These are phyloP conservation scores for Rhopilema esculentum DNA, from an alignment of 30 jellyfish, hydroid and myxozoan genomes.

Conservation along the genomic window DNA sequence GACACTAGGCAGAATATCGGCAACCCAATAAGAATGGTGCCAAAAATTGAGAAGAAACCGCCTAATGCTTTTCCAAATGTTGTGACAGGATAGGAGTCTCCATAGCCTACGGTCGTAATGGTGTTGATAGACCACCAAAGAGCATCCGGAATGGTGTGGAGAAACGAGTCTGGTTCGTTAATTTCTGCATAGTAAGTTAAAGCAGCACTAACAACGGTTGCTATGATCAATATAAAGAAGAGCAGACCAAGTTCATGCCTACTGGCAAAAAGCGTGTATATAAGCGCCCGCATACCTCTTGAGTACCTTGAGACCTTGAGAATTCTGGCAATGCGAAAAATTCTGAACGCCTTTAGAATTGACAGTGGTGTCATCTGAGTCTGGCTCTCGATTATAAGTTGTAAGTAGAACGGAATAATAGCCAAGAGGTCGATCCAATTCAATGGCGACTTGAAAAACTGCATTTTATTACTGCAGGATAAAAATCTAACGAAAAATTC, in stretches of 20 bases:
- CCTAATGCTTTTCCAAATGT: slow-evolving; percentile 76
- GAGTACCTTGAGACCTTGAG: slow-evolving; percentile 77
- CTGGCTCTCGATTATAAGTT: slow-evolving; percentile 49
- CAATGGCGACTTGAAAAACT: slow-evolving; percentile 53
- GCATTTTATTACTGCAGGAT: slow-evolving; percentile 13
- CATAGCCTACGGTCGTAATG: slow-evolving; percentile 89
- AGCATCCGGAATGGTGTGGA: slow-evolving; percentile 80
- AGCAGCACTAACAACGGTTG: slow-evolving; percentile 68
- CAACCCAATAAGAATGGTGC: slow-evolving; percentile 75
- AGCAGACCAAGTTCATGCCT: slow-evolving; percentile 71
- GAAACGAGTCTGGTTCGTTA: slow-evolving; percentile 27
- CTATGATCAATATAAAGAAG: slow-evolving; percentile 53
- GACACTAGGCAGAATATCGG: slow-evolving; percentile 87
- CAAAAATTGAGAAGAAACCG: slow-evolving; percentile 72
- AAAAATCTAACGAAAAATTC: slow-evolving; percentile 57
- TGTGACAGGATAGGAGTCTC: slow-evolving; percentile 85
- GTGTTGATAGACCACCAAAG: slow-evolving; percentile 93
- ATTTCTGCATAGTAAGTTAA: slow-evolving; percentile 72
- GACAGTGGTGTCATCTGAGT: slow-evolving; percentile 60
- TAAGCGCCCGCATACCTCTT: slow-evolving; percentile 86
- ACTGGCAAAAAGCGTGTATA: slow-evolving; percentile 74
- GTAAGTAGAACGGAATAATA: slow-evolving; percentile 74
- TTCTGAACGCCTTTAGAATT: slow-evolving; percentile 44
- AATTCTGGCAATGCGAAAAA: slow-evolving; percentile 67
- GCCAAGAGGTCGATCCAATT: slow-evolving; percentile 76